Conservation (phyloP, 1,140 invertebrate species). For the Drosophila lacteicornis region DNA sequence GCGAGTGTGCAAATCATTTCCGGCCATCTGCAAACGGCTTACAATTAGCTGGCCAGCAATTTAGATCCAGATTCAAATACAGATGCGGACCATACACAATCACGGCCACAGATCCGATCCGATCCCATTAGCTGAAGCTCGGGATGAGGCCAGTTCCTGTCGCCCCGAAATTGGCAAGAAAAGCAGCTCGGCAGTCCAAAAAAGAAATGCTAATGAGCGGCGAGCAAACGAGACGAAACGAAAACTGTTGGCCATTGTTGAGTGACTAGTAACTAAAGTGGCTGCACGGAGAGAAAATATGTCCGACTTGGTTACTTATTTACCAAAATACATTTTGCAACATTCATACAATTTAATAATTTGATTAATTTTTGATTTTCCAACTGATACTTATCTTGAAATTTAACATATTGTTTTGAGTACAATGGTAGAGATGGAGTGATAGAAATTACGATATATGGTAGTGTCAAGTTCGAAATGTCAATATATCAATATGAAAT, state of each 20-base stretch:
- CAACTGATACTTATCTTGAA: no score
- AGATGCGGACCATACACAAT: constrained; percentile 33
- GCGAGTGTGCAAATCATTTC: constrained; percentile 36
- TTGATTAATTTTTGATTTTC: no score
- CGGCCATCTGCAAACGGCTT: constrained; percentile 28
- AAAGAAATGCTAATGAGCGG: constrained; percentile 50
- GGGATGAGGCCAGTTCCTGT: constrained; percentile 37
- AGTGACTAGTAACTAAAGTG: constrained; percentile 39
- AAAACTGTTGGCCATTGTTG: constrained; percentile 43
- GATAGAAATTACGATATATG: no score
- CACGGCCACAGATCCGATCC: constrained; percentile 31
- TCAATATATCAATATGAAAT: no score
- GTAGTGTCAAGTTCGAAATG: no score
- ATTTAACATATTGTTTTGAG: no score
- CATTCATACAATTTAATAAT: no score
- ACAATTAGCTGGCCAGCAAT: constrained; percentile 35
- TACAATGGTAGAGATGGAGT: no score
- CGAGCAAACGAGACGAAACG: constrained; percentile 38
- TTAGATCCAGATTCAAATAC: constrained; percentile 27
- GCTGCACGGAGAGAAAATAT: constrained; percentile 12
- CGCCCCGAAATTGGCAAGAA: constrained; percentile 50
- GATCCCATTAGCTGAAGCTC: constrained; percentile 38
- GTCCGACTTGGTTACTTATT: no score
- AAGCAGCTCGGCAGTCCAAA: constrained; percentile 36
- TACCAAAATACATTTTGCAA: no score